These are phyloP conservation scores for Todus mexicanus DNA, from an alignment of 2,797 vertebrate genomes.

Conservation along the genomic window DNA sequence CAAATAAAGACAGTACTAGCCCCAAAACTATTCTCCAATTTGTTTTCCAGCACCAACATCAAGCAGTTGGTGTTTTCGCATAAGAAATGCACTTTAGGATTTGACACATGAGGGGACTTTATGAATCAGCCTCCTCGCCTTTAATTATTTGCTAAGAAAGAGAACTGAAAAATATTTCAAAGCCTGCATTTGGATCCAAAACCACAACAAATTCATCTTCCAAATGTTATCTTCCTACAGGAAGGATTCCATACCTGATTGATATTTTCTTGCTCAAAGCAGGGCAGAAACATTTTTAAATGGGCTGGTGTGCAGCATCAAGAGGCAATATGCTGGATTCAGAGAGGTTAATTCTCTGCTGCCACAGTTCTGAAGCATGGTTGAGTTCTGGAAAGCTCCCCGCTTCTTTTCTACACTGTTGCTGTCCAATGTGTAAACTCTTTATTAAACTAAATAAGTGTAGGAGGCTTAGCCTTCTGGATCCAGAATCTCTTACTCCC, in stretches of 20 bases:
- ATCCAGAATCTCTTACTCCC: constrained; percentile 30
- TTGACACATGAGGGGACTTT: neutral
- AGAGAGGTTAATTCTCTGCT: neutral
- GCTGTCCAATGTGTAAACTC: constrained; percentile 16
- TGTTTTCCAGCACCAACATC: neutral
- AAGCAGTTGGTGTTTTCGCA: neutral
- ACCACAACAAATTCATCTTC: neutral
- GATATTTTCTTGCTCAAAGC: neutral
- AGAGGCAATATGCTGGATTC: neutral
- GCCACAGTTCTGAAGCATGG: neutral
- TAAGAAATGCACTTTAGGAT: neutral
- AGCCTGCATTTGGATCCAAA: neutral
- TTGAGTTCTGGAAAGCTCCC: neutral
- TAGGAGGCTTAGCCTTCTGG: constrained; percentile 12
- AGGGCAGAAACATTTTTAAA: neutral
- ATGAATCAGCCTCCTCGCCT: neutral
- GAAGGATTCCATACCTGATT: neutral
- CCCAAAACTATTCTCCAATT: neutral
- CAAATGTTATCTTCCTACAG: neutral
- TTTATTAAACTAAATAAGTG: constrained; percentile 33
- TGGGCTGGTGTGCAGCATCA: neutral
- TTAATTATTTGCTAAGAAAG: neutral
- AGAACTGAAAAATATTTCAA: neutral
- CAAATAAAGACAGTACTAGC: neutral
- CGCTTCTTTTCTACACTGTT: neutral